These are phyloP conservation scores for Malurus splendens DNA, from an alignment of 2,797 vertebrate species.

Conservation along the genomic window DNA sequence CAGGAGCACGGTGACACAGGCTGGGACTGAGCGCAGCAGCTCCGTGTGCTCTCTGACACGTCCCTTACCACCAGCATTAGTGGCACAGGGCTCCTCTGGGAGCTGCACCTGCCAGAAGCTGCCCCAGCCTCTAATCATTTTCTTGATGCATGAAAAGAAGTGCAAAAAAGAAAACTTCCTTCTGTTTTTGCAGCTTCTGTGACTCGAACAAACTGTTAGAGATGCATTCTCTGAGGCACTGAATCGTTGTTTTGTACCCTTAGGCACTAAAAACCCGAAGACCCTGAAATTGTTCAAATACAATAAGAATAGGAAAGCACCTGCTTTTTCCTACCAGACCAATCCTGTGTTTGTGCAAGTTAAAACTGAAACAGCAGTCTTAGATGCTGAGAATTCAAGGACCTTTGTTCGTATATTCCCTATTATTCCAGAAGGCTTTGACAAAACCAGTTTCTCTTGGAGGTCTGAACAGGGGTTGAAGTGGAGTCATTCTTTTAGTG, in stretches of 20 bases:
- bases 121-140: neutral
- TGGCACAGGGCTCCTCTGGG: neutral
- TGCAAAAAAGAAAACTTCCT: neutral
- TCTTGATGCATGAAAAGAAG: neutral
- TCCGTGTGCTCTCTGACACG: neutral
- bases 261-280: neutral
- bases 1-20: neutral
- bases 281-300: neutral
- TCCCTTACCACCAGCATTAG: rapidly evolving
- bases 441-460: neutral
- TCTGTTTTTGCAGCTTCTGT: neutral
- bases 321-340: neutral
- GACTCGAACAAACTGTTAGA: neutral
- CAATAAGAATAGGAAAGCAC: neutral
- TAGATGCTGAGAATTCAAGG: neutral
- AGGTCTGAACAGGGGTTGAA: neutral
- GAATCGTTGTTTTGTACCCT: neutral
- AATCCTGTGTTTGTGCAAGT: neutral
- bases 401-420: neutral
- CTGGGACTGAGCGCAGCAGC: neutral
- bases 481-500: neutral
- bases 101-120: neutral
- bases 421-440: neutral
- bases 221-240: neutral
- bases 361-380: neutral